Evolutionary conservation across 2,888 invertebrate species (phyloP), one percentile per base, ranked within the genome.

Genomic region (Dynastes grantii): DNA sequence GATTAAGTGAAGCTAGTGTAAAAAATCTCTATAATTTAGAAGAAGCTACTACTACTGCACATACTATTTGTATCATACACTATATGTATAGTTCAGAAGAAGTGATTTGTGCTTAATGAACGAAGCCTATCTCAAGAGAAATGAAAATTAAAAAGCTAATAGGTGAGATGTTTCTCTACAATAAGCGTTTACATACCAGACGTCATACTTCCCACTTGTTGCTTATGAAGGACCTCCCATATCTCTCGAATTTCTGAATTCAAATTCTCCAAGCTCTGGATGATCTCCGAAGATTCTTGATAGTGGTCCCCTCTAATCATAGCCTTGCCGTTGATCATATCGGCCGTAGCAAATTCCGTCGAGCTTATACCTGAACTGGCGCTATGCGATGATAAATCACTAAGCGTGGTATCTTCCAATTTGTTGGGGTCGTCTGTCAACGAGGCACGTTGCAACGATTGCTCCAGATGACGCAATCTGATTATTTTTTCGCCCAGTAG

Each of bases 401-500:
- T 93, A 65, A 93, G 85, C 0, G 93, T 93, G 11, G 92, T 90
- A 84, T 93, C 93, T 71, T 92, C 92, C 63, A 85, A 84, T 78
- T 87, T 88, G 49, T 81, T 83, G 61, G 87, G 86, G 32, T 87
- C 86, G 71, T 85, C 85, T 3, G 79, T 82, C 2, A 86, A 13
- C 79, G 92, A 91, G 37, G 94, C 91, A 27, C 93, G 90, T 76
- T 94, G 91, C 77, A 96, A 88, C 0, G 95, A 95, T 82, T 95
- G 94, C 87, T 96, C 95, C 85, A 96, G 90, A 87, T 96, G 95
- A 2, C 95, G 90, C 85, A 96, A 89, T 27, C 96, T 90, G 76
- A 96, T 96, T 76, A 95, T 95, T 88, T 96, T 96, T 88, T 96
- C 96, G 13, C 95, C 95, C 27, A 96, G 90, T 51, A 96, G 88